Percentiles rank a stretch among this genome's conserved stretches.
phyloP scores from a whole-genome alignment of 1,140 invertebrate genomes.

The Notospermus geniculatus region DNA sequence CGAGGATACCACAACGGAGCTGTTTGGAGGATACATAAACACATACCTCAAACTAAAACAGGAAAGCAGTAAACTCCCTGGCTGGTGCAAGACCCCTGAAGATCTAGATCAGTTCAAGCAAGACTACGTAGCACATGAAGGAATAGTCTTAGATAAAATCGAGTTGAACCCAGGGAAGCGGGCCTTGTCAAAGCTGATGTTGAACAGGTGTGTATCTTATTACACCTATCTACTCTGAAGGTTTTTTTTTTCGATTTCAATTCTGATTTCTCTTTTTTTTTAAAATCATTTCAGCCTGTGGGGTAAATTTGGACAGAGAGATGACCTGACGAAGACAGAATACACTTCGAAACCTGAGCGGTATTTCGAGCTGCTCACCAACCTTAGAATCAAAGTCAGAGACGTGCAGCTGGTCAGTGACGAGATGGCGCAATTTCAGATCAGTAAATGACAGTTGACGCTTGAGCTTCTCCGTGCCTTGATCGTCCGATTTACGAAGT shows the following conservation, averaged over 20 bases:
- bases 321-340: slow-evolving; percentile 30
- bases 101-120: slow-evolving; percentile 35
- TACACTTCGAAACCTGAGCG: slow-evolving; percentile 30
- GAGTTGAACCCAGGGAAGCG: slow-evolving; percentile 42
- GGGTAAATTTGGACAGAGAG: slow-evolving; percentile 42
- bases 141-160: slow-evolving; percentile 45
- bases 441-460: no score
- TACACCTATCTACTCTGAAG: no score
- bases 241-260: no score
- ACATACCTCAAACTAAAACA: slow-evolving; percentile 33
- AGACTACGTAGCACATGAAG: slow-evolving; percentile 47
- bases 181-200: slow-evolving; percentile 27
- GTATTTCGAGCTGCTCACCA: slow-evolving; percentile 38
- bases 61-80: slow-evolving; percentile 26
- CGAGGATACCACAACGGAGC: slow-evolving; percentile 26
- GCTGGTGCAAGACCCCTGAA: slow-evolving; percentile 17
- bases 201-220: no score
- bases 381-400: slow-evolving; percentile 20
- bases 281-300: no score
- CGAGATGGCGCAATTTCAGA: slow-evolving; percentile 17
- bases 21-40: slow-evolving; percentile 28
- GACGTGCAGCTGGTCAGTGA: slow-evolving; percentile 24
- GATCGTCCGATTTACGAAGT: no score
- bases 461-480: no score
- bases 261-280: no score